phyloP scores from a whole-genome alignment of 2,888 invertebrate species.

The Drosophila ezoana region DNA sequence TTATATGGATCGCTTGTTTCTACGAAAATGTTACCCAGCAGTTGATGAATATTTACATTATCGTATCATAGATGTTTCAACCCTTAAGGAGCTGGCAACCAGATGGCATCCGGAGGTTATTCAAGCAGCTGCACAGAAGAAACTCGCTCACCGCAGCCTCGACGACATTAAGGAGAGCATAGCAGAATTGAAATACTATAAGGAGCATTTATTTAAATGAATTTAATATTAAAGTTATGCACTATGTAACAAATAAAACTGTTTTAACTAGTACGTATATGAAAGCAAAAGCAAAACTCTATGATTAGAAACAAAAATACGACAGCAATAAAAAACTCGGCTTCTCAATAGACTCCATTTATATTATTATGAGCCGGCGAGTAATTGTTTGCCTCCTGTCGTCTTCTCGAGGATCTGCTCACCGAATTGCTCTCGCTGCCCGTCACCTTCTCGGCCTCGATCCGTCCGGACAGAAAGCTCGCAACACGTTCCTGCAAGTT shows the following conservation, averaged over 20 bases:
- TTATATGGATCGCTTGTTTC: slow-evolving; percentile 93
- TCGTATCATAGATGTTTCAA: slow-evolving; percentile 96
- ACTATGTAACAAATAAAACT: slow-evolving; percentile 22
- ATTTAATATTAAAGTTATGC: slow-evolving; percentile 17
- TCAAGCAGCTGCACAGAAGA: slow-evolving; percentile 87
- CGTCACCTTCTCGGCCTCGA: slow-evolving; percentile 87
- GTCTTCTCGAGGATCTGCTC: slow-evolving; percentile 64
- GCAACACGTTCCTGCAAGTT: slow-evolving; percentile 87
- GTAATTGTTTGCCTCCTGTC: slow-evolving; percentile 73
- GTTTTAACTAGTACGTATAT: slow-evolving; percentile 68
- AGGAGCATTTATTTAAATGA: slow-evolving; percentile 87
- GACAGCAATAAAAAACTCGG: slow-evolving; percentile 79
- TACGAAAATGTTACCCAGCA: slow-evolving; percentile 91
- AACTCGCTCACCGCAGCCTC: slow-evolving; percentile 89
- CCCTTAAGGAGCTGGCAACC: slow-evolving; percentile 93
- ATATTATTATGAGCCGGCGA: slow-evolving; percentile 83
- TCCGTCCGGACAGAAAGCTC: slow-evolving; percentile 88
- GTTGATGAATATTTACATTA: slow-evolving; percentile 94
- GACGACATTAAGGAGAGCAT: slow-evolving; percentile 95
- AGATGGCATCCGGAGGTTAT: slow-evolving; percentile 91
- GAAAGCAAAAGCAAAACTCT: slow-evolving; percentile 79
- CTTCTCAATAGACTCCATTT: slow-evolving; percentile 84
- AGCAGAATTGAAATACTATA: slow-evolving; percentile 92
- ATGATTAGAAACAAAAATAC: slow-evolving; percentile 82
- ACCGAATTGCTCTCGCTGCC: slow-evolving; percentile 66